Conservation (phyloP, 35 echinoderm and acorn worm genomes). For the Ptychodera flava region DNA sequence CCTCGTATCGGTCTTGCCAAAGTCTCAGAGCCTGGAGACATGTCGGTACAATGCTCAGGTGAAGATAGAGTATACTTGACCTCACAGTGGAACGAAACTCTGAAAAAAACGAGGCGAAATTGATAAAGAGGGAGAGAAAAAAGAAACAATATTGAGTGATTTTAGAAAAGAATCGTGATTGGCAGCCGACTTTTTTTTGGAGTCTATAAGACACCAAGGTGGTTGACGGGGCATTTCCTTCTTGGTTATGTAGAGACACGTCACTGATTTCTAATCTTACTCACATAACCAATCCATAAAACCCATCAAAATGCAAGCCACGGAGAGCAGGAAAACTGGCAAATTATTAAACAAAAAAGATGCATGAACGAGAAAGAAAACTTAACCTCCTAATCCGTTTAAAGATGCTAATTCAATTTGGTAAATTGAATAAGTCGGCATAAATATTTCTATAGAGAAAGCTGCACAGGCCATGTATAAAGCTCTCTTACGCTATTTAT, state of each 20-base stretch:
- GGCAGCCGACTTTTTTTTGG: neutral
- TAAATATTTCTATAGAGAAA: neutral
- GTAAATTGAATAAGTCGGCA: neutral
- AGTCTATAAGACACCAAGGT: too few species aligned
- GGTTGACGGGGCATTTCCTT: neutral
- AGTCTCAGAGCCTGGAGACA: too few species aligned
- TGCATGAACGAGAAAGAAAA: neutral
- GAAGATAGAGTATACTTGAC: too few species aligned
- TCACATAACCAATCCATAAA: too few species aligned
- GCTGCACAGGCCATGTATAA: neutral
- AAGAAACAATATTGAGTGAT: too few species aligned
- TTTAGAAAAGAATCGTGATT: neutral
- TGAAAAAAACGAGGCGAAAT: too few species aligned
- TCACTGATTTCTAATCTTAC: neutral
- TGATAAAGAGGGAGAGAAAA: too few species aligned
- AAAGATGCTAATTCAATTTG: neutral
- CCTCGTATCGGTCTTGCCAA: too few species aligned
- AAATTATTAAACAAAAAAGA: conserved; percentile 2
- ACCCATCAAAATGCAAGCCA: neutral
- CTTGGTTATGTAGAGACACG: neutral
- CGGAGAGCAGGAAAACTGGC: neutral
- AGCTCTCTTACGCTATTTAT: neutral
- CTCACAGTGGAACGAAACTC: too few species aligned
- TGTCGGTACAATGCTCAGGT: too few species aligned
- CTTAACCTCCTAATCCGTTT: neutral